These are phyloP conservation scores for Rhabditoides inermis DNA, from an alignment of 2,888 invertebrate genomes.

Conservation along the genomic window DNA sequence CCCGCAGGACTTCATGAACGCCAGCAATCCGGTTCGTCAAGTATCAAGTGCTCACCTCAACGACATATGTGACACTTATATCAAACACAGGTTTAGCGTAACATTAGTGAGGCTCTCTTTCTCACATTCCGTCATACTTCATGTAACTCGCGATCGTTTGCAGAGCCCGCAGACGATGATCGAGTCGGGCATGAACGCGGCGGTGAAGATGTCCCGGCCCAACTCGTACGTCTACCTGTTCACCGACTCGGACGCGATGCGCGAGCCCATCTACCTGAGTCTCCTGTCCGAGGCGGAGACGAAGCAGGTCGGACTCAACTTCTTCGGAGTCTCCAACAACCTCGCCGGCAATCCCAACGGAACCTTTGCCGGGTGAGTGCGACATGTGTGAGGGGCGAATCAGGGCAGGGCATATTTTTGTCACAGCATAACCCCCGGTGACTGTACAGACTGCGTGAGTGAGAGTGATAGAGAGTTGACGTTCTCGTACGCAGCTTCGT, in stretches of 20 bases:
- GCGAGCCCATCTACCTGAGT: background rate
- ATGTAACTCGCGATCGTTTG: no score
- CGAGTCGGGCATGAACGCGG: constrained; percentile 23
- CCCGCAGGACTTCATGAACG: constrained; percentile 7
- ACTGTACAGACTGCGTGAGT: background rate
- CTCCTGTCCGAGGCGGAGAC: background rate
- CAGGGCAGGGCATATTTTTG: no score
- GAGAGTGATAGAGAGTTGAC: background rate
- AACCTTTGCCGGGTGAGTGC: no score
- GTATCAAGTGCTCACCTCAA: background rate
- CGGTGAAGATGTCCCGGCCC: constrained; percentile 15
- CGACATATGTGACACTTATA: background rate
- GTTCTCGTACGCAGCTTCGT: constrained; percentile 12
- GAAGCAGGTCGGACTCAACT: no score
- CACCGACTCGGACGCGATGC: constrained; percentile 30
- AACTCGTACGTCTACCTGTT: constrained; percentile 37
- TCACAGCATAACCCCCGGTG: no score
- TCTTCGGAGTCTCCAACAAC: no score
- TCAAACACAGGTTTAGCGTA: background rate
- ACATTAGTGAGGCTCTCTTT: background rate
- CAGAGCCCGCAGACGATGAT: no score
- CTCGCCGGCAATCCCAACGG: no score
- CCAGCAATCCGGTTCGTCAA: background rate
- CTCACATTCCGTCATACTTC: background rate
- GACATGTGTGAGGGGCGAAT: no score